Percentiles rank a stretch among this genome's conserved stretches.
phyloP scores from a whole-genome alignment of 2,888 invertebrate species.

The Drosophila phalerata region DNA sequence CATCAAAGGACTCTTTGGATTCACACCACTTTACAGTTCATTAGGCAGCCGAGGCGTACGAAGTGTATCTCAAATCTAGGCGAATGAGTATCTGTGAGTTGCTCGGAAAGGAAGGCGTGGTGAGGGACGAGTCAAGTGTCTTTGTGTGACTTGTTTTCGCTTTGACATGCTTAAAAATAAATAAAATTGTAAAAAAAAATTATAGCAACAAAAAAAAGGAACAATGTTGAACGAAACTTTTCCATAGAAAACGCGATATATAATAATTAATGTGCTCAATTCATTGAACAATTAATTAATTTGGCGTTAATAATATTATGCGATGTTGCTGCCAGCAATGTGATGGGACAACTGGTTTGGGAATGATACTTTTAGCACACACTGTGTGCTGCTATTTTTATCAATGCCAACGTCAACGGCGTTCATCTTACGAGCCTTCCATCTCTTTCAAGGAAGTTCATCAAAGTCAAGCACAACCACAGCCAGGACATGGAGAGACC shows the following conservation, averaged over 20 bases:
- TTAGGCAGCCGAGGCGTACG: slow-evolving; percentile 60
- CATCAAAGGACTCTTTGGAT: slow-evolving; percentile 71
- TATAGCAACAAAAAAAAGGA: background rate
- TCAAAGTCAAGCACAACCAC: slow-evolving; percentile 62
- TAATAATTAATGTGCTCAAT: slow-evolving; percentile 59
- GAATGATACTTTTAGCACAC: slow-evolving; percentile 36
- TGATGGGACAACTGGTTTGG: slow-evolving; percentile 31
- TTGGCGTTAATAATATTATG: slow-evolving; percentile 80
- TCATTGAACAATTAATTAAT: slow-evolving; percentile 85
- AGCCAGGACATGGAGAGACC: slow-evolving; percentile 4
- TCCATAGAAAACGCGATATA: slow-evolving; percentile 24
- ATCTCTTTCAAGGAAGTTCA: slow-evolving; percentile 54
- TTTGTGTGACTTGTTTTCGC: slow-evolving; percentile 41
- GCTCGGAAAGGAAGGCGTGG: background rate
- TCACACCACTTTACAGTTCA: slow-evolving; percentile 78
- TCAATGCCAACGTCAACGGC: slow-evolving; percentile 22
- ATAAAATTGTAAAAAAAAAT: slow-evolving; percentile 58
- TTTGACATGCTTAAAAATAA: slow-evolving; percentile 76
- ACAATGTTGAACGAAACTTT: slow-evolving; percentile 25
- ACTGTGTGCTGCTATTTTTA: slow-evolving; percentile 52
- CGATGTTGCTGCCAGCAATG: background rate
- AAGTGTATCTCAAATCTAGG: slow-evolving; percentile 62
- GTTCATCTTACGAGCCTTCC: slow-evolving; percentile 11
- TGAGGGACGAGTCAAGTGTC: slow-evolving; percentile 14
- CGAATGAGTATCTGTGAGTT: slow-evolving; percentile 39